Evolutionary conservation across 2,888 invertebrate species (phyloP).

Genomic region (Drosophila imparisetae): DNA sequence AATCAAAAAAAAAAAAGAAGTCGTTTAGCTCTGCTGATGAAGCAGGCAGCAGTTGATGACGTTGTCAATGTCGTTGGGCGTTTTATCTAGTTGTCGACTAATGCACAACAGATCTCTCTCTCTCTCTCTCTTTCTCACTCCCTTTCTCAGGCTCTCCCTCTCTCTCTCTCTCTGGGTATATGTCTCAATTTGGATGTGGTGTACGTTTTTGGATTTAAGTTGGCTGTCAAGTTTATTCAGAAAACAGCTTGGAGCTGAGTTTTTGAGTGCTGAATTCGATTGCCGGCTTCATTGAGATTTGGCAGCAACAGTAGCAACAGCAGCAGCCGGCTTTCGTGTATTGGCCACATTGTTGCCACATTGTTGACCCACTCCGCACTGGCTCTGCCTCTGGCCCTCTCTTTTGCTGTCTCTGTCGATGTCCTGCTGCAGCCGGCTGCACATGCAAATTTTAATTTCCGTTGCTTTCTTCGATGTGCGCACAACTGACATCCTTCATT

Average conservation of each 20-base stretch:
- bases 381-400: neutral
- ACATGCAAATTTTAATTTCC: slow-evolving; percentile 83
- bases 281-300: slow-evolving; percentile 44
- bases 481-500: slow-evolving; percentile 77
- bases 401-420: slow-evolving; percentile 4
- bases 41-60: slow-evolving; percentile 38
- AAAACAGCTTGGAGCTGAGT: slow-evolving; percentile 36
- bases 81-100: slow-evolving; percentile 37
- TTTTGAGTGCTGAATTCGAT: slow-evolving; percentile 41
- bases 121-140: neutral
- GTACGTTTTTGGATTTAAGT: slow-evolving; percentile 2
- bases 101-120: slow-evolving; percentile 43
- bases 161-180: neutral
- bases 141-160: too few species aligned
- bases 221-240: slow-evolving; percentile 42
- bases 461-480: slow-evolving; percentile 75
- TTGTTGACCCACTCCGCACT: slow-evolving; percentile 19
- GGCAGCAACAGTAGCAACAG: slow-evolving; percentile 16
- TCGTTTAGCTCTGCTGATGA: slow-evolving; percentile 35
- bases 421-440: slow-evolving; percentile 32
- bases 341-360: slow-evolving; percentile 46
- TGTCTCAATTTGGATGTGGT: neutral
- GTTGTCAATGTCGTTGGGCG: slow-evolving; percentile 50
- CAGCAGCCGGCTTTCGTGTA: slow-evolving; percentile 27
- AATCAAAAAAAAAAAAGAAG: neutral